Evolutionary conservation across 2,113 vertebrate species (phyloP), one percentile per base, ranked within the genome.

Genomic region (Bombycilla garrulus): DNA sequence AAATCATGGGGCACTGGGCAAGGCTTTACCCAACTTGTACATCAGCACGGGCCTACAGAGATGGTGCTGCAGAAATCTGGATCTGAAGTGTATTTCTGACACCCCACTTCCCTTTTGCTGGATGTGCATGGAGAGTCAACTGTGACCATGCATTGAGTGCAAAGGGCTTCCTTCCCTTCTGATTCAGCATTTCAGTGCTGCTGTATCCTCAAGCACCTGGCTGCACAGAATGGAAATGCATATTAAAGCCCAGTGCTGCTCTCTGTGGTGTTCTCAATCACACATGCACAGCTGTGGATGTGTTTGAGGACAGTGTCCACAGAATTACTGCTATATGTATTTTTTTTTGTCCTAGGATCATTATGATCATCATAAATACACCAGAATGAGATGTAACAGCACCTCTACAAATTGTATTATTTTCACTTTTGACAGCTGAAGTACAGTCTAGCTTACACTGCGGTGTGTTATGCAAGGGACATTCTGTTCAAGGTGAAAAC

Each of bases 401-500:
- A 28, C 9, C n/a, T 78, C 48, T 38, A 58, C 22, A 65, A 87
- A 29, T 12, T 36, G 8, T 28, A 42, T 47, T 40, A 66, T 24
- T 87, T 81, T 90, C 62, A 66, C 18, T 86, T 85, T 62, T 53
- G 36, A 72, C 29, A 76, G n/a, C 5, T 85, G 48, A 87, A 89
- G n/a, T 29, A 50, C 16, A 61, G 21, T 54, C 54, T 42, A 72
- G 22, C 50, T 88, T 88, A 50, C 40, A 42, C 23, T 33, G 44
- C 88, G 36, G 23, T 57, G 10, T 71, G 42, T 48, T 74, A 70
- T 20, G 22, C 33, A 92, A 85, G 42, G 47, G 62, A 31, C 47
- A 33, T 78, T 88, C 54, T 58, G 16, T 67, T 88, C 79, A 88
- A 94, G 64, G 92, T 90, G 79, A 93, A 95, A 93, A 80, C 33